Evolutionary conservation across 2,113 vertebrate genomes (phyloP).

Genomic region (Campylomormyrus tamandua): DNA sequence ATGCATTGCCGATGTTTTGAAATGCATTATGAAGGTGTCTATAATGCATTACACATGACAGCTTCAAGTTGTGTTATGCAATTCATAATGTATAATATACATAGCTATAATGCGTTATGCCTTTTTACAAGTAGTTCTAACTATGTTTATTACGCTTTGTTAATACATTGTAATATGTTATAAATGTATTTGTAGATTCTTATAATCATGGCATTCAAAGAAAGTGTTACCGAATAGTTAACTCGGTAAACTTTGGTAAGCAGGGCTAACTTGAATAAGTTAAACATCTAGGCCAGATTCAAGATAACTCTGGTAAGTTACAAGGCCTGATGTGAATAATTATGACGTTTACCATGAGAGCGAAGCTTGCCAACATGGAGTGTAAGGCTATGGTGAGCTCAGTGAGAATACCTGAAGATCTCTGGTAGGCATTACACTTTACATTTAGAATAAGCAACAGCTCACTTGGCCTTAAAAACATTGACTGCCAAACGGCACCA

Average conservation of each 20-base stretch:
- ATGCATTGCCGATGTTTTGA: background rate
- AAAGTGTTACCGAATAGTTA: background rate
- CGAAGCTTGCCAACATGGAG: background rate
- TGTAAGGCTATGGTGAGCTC: background rate
- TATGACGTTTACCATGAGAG: background rate
- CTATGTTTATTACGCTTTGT: background rate
- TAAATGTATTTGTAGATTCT: background rate
- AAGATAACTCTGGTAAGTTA: background rate
- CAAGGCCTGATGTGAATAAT: background rate
- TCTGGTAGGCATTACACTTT: background rate
- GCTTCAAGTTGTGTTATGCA: background rate
- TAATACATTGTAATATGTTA: background rate
- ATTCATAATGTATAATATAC: background rate
- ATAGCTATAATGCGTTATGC: background rate
- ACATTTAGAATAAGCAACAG: background rate
- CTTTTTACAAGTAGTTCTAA: background rate
- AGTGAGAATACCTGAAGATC: background rate
- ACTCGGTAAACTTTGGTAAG: background rate
- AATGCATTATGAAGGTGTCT: background rate
- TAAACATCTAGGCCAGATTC: background rate
- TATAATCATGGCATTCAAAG: background rate
- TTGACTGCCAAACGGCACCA: background rate
- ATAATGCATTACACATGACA: background rate
- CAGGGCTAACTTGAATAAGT: background rate
- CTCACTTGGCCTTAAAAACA: background rate